These are phyloP conservation scores for Apeira syringaria DNA, from an alignment of 2,888 invertebrate genomes.

Conservation along the genomic window DNA sequence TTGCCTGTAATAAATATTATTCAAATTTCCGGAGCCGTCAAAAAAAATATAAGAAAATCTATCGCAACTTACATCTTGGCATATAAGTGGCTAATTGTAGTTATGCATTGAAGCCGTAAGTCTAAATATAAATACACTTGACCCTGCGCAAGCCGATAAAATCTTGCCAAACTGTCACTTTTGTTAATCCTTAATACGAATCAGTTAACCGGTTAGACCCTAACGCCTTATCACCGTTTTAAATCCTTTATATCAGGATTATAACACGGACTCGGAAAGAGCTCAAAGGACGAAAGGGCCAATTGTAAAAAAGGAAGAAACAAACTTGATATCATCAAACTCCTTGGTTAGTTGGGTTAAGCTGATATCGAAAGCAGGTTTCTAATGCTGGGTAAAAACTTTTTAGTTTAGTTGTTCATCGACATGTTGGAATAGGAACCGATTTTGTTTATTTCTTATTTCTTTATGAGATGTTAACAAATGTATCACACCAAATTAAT, in stretches of 20 bases:
- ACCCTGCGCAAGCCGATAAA: background rate
- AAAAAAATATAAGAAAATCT: too few species aligned
- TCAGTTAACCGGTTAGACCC: background rate
- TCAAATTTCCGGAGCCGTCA: too few species aligned
- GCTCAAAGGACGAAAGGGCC: background rate
- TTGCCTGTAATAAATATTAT: too few species aligned
- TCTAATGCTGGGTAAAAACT: conserved; percentile 1
- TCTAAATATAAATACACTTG: background rate
- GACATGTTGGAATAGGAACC: too few species aligned
- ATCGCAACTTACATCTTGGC: too few species aligned
- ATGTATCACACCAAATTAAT: too few species aligned
- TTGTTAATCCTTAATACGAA: background rate
- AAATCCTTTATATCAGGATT: background rate
- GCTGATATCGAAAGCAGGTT: conserved; percentile 1
- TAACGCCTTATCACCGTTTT: background rate
- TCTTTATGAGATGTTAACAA: too few species aligned
- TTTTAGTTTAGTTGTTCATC: background rate
- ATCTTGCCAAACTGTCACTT: background rate
- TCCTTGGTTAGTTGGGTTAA: background rate
- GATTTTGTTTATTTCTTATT: too few species aligned
- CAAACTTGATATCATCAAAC: background rate
- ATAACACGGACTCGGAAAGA: background rate
- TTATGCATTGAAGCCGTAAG: too few species aligned
- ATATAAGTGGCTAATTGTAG: too few species aligned
- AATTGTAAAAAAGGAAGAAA: background rate